These are phyloP conservation scores for Clarias pachynema DNA, from an alignment of 2,797 vertebrate species.

Conservation along the genomic window DNA sequence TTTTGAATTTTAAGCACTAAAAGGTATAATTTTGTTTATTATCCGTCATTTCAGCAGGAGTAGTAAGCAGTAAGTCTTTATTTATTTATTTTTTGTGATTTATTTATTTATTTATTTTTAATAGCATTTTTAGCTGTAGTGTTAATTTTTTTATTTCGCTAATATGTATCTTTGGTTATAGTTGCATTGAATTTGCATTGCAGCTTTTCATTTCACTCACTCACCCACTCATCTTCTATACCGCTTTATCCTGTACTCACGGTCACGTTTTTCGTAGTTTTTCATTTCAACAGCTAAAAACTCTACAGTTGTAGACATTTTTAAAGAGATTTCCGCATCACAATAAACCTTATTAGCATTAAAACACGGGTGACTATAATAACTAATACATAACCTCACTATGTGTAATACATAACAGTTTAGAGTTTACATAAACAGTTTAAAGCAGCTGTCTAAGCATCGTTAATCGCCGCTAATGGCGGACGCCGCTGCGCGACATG, in stretches of 20 bases:
- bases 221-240: too few species aligned
- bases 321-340: not conserved
- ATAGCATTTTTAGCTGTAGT: not conserved
- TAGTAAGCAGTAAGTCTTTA: too few species aligned
- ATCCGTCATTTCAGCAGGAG: too few species aligned
- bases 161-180: not conserved
- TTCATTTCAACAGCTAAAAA: not conserved
- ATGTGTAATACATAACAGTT: too few species aligned
- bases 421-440: too few species aligned
- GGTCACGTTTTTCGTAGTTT: not conserved
- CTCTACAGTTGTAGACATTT: too few species aligned
- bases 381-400: not conserved
- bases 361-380: not conserved
- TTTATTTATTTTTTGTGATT: not conserved
- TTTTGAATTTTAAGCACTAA: too few species aligned
- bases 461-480: not conserved
- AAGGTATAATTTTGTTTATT: too few species aligned
- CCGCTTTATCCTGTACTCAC: too few species aligned
- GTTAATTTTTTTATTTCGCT: not conserved
- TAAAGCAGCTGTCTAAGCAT: not conserved
- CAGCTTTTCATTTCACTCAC: not conserved
- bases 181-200: not conserved
- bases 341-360: not conserved
- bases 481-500: not conserved
- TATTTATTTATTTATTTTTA: not conserved